phyloP scores from a whole-genome alignment of 2,888 invertebrate species.

The Clusia tigrina region DNA sequence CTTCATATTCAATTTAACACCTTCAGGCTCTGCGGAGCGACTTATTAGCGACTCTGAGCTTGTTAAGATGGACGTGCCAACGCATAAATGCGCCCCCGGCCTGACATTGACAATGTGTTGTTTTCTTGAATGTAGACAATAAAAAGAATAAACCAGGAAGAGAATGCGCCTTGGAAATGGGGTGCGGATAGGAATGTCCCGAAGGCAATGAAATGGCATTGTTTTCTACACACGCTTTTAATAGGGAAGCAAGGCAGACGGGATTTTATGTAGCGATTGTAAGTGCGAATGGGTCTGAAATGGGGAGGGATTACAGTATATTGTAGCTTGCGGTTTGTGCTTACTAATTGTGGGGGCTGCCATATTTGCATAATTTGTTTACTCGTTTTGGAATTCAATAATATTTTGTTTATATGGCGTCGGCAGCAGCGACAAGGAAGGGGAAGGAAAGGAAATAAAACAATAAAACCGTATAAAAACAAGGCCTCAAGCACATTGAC shows the following conservation, averaged over 20 bases:
- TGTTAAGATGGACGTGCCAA: constrained; percentile 41
- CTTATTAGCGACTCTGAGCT: constrained; percentile 48
- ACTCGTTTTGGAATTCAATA: background rate
- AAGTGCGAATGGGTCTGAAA: too few relatives aligned
- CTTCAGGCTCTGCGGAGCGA: constrained; percentile 57
- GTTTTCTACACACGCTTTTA: constrained; percentile 2
- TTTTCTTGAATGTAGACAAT: constrained; percentile 25
- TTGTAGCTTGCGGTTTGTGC: constrained; percentile 7
- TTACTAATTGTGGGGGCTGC: constrained; percentile 22
- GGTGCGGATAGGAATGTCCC: background rate
- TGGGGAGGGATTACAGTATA: background rate
- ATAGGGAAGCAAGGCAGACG: constrained; percentile 31
- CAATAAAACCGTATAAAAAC: constrained; percentile 44
- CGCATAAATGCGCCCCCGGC: constrained; percentile 48
- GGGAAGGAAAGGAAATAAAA: constrained; percentile 37
- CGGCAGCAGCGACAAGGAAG: background rate
- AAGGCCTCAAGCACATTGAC: too few relatives aligned
- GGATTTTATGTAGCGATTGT: constrained; percentile 35
- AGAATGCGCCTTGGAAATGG: background rate
- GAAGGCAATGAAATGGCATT: constrained; percentile 13
- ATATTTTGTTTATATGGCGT: background rate
- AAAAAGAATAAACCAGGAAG: background rate
- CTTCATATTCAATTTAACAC: constrained; percentile 41
- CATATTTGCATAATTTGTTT: constrained; percentile 23
- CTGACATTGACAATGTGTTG: constrained; percentile 53